Evolutionary conservation across 2,113 vertebrate genomes (phyloP).

Genomic region (Macquaria ambigua): DNA sequence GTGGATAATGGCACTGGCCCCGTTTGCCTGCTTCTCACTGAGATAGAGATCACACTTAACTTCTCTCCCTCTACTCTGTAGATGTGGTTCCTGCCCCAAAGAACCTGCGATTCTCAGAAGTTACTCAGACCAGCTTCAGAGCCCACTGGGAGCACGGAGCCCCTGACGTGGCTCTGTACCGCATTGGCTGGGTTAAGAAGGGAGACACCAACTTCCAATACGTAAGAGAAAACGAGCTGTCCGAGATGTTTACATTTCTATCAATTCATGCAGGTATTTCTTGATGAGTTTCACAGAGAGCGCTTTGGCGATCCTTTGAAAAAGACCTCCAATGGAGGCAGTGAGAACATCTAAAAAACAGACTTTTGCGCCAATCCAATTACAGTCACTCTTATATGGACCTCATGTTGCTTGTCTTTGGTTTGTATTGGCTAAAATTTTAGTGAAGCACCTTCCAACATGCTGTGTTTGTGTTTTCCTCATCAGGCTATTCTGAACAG

Average conservation of each 20-base stretch:
- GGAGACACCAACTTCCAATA: slow-evolving; percentile 81
- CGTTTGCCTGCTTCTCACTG: not conserved
- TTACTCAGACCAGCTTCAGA: slow-evolving; percentile 90
- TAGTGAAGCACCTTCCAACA: not conserved
- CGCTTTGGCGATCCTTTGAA: slow-evolving; percentile 18
- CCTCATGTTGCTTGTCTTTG: not conserved
- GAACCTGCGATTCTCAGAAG: slow-evolving; percentile 91
- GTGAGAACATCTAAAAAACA: slow-evolving; percentile 57
- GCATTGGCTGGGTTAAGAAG: slow-evolving; percentile 90
- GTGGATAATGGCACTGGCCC: not conserved
- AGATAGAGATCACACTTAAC: not conserved
- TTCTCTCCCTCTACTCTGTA: slow-evolving; percentile 40
- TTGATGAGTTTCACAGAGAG: slow-evolving; percentile 8
- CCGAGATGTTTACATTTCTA: slow-evolving; percentile 6
- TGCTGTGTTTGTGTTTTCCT: slow-evolving; percentile 38
- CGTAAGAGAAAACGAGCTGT: slow-evolving; percentile 74
- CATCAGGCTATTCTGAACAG: slow-evolving; percentile 92
- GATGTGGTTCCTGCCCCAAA: slow-evolving; percentile 92
- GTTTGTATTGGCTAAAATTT: slow-evolving; percentile 18
- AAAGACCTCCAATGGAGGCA: slow-evolving; percentile 23
- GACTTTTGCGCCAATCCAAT: slow-evolving; percentile 21
- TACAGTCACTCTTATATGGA: not conserved
- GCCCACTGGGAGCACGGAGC: slow-evolving; percentile 96
- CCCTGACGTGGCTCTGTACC: slow-evolving; percentile 94
- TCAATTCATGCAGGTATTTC: slow-evolving; percentile 39